phyloP scores from a whole-genome alignment of 2,113 vertebrate genomes.

The Centropristis striata region DNA sequence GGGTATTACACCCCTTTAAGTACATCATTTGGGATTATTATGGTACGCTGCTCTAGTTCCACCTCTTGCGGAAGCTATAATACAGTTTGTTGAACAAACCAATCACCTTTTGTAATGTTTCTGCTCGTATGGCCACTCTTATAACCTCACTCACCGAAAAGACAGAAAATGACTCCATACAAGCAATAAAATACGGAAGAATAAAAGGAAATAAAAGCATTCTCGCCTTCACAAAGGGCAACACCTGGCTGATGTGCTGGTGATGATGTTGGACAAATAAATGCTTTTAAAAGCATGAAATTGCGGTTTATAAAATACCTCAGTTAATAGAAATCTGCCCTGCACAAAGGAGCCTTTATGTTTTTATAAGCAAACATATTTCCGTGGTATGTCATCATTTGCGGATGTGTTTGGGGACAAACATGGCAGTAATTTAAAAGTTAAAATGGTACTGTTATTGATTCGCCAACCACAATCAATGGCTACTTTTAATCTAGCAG shows the following conservation, averaged over 20 bases:
- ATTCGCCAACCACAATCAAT: background rate
- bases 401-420: background rate
- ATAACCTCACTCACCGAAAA: constrained; percentile 9
- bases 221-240: background rate
- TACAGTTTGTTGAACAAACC: background rate
- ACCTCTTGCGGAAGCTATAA: background rate
- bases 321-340: background rate
- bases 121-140: background rate
- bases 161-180: background rate
- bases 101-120: background rate
- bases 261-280: background rate
- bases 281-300: background rate
- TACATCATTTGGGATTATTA: background rate
- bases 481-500: background rate
- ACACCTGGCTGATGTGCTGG: background rate
- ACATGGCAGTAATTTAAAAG: background rate
- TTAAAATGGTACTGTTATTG: background rate
- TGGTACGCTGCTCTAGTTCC: background rate
- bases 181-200: background rate
- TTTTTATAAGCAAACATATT: background rate
- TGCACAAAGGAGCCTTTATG: background rate
- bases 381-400: background rate
- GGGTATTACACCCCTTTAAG: background rate
- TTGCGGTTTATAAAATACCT: background rate
- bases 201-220: background rate